Evolutionary conservation across 2,113 vertebrate species (phyloP).

Genomic region (Bufo bufo): DNA sequence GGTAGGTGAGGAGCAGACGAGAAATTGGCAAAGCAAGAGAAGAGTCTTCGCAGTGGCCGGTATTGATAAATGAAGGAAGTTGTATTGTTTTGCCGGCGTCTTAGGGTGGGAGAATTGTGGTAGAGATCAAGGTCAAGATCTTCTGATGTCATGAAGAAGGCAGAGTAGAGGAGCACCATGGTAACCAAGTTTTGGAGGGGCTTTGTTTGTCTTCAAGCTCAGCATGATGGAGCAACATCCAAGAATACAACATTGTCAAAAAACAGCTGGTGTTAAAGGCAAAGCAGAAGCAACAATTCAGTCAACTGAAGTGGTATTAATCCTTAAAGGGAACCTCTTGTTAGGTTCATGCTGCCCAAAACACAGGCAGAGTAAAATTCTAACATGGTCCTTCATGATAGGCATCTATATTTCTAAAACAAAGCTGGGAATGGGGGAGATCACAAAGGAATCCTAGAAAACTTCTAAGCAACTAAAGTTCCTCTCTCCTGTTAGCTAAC

Average conservation of each 20-base stretch:
- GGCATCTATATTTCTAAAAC: no score
- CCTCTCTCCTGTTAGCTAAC: no score
- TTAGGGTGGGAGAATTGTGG: neutral
- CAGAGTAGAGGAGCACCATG: slow-evolving; percentile 3
- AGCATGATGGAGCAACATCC: neutral
- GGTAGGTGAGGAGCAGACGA: neutral
- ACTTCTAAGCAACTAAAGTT: no score
- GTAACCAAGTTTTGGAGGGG: slow-evolving; percentile 10
- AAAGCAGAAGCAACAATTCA: neutral
- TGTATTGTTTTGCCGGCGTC: neutral
- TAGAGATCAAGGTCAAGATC: slow-evolving; percentile 16
- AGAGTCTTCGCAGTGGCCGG: neutral
- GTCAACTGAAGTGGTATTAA: neutral
- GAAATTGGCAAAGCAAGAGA: neutral
- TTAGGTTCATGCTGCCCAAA: no score
- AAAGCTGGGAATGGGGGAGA: no score
- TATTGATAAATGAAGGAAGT: neutral
- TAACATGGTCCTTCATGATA: no score
- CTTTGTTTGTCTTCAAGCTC: neutral
- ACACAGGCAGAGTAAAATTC: no score
- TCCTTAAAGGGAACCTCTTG: neutral
- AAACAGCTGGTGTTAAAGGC: neutral
- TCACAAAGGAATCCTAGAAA: no score
- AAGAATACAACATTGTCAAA: neutral
- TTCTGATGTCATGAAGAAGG: neutral